Percentiles rank a stretch among this genome's conserved stretches.
Evolutionary conservation across 1,140 invertebrate species (phyloP).

Genomic region (Anastrepha ludens): DNA sequence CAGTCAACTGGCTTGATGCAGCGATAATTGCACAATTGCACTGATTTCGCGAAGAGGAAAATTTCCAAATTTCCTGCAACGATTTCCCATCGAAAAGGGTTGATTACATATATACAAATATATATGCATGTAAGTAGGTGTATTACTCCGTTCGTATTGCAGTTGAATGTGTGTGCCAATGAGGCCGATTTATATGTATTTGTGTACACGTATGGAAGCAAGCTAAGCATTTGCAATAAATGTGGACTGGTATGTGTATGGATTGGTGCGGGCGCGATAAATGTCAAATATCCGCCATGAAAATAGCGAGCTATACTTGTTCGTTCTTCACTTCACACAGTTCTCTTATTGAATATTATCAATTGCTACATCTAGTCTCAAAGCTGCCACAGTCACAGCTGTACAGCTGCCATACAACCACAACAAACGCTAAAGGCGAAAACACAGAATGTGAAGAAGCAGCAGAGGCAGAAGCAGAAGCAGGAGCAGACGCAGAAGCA

Average conservation of each 20-base stretch:
- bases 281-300: constrained; percentile 46
- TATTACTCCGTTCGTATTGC: background rate
- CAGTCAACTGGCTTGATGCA: constrained; percentile 21
- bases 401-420: background rate
- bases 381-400: background rate
- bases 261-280: background rate
- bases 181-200: constrained; percentile 3
- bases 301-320: background rate
- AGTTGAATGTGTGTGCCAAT: constrained; percentile 3
- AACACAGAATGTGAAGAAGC: background rate
- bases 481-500: background rate
- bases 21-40: constrained; percentile 47
- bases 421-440: constrained; percentile 4
- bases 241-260: background rate
- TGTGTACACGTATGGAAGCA: background rate
- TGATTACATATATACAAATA: background rate
- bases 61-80: constrained; percentile 45
- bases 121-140: no score
- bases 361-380: background rate
- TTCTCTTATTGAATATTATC: constrained; percentile 2
- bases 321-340: background rate
- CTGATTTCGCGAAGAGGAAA: constrained; percentile 34
- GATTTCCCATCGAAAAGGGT: constrained; percentile 45
- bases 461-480: background rate
- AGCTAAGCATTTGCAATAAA: background rate